Base-by-base conservation (phyloP, 2,113 vertebrate species). In the Xenopus tropicalis region DNA sequence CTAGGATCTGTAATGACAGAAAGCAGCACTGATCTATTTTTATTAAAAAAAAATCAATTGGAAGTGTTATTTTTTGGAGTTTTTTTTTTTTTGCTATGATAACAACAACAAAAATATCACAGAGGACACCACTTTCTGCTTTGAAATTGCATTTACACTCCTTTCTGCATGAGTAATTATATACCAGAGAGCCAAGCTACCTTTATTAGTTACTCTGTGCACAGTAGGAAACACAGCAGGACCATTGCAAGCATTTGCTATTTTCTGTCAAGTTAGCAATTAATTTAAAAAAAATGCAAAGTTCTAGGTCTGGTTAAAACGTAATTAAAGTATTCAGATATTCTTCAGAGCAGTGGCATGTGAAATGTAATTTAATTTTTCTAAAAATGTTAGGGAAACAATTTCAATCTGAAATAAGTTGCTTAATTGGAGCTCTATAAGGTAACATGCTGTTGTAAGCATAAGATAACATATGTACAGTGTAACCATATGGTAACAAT, bases 11-110 rank as follows among this genome's bases (percentile, higher is more conserved):
- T 22, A 65, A 69, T 57, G 8, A 3, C 2, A 44, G 6, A 43
- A 51, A n/a, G n/a, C 11, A 80, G 61, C 59, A 78, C 46, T 37
- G 29, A 29, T 16, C 46, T 66, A 44, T 66, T 67, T 63, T 52
- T 57, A 37, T 37, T 3, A 37, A 37, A 37, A 29, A 37, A 37
- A 37, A 37, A 37, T 78, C 72, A 80, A 74, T 81, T 78, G 72
- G 76, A 78, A 77, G 72, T 16, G 42, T 52, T 20, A 69, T 4
- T 4, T 46, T 46, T 11, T 8, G 13, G 43, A 8, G 43, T 14
- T 48, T 48, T 3, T 1, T 19, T 80, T 23, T 19, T 14, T 70
- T 74, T 77, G 23, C 66, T 9, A 7, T 70, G 58, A 81, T 69
- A 9, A 77, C 71, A 79, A 6, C 0, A 9, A 58, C 9, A 74